Conservation (phyloP, 2,888 invertebrate genomes). For the Ariolimax columbianus region DNA sequence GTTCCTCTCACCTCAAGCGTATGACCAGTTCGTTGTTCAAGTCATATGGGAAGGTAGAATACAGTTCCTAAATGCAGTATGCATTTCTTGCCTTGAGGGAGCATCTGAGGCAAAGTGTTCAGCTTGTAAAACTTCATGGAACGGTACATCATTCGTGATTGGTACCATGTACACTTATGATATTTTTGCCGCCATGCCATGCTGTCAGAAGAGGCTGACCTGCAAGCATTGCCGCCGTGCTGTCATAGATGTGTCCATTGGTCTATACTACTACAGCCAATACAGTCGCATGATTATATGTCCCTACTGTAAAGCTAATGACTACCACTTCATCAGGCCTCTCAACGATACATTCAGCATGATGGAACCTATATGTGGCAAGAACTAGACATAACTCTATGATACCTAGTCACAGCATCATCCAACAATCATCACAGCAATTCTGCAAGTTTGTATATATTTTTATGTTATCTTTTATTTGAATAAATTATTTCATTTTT, state of each 20-base stretch:
- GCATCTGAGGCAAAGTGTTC: slow-evolving; percentile 80
- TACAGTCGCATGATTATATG: slow-evolving; percentile 91
- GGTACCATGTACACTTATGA: slow-evolving; percentile 99
- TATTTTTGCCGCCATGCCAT: slow-evolving; percentile 97
- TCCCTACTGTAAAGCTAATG: slow-evolving; percentile 92
- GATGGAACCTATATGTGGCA: slow-evolving; percentile 68
- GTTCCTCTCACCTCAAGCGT: slow-evolving; percentile 96
- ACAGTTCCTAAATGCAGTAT: slow-evolving; percentile 94
- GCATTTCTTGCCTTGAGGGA: slow-evolving; percentile 91
- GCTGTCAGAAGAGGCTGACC: slow-evolving; percentile 94
- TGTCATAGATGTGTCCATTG: slow-evolving; percentile 88
- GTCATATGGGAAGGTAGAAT: slow-evolving; percentile 86
- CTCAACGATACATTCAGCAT: slow-evolving; percentile 79
- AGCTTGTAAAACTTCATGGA: slow-evolving; percentile 75
- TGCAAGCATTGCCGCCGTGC: slow-evolving; percentile 95
- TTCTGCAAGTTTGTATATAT: background rate
- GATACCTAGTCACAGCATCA: slow-evolving; percentile 46
- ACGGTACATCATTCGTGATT: slow-evolving; percentile 93
- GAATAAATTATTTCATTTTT: background rate
- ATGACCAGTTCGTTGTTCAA: slow-evolving; percentile 82
- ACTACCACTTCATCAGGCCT: slow-evolving; percentile 96
- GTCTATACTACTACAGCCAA: slow-evolving; percentile 94
- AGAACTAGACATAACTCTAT: slow-evolving; percentile 32
- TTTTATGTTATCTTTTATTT: background rate
- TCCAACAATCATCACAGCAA: slow-evolving; percentile 1